These are phyloP conservation scores for Rallus limicola DNA, from an alignment of 2,113 vertebrate genomes.

Conservation along the genomic window DNA sequence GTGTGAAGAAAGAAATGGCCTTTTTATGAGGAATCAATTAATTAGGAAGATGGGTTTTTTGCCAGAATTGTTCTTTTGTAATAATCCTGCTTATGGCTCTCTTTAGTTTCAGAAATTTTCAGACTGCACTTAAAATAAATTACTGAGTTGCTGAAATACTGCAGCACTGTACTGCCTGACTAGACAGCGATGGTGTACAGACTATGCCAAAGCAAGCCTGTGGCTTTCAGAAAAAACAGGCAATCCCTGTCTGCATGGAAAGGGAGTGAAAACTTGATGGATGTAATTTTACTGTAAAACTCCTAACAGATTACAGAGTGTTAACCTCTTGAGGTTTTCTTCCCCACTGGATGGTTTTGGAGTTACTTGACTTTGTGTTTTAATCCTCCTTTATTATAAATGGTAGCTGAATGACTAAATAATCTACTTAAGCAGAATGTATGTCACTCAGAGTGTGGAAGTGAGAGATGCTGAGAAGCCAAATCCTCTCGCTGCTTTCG, in stretches of 20 bases:
- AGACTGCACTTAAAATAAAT: not conserved
- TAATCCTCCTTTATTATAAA: conserved; percentile 40
- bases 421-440: conserved; percentile 9
- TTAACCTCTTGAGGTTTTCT: conserved; percentile 4
- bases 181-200: not conserved
- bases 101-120: not conserved
- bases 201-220: not conserved
- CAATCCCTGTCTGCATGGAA: not conserved
- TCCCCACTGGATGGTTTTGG: not conserved
- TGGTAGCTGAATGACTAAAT: conserved; percentile 22
- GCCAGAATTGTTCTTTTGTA: not conserved
- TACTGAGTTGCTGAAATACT: not conserved
- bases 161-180: not conserved
- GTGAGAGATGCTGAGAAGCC: not conserved
- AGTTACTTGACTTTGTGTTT: conserved; percentile 14
- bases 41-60: not conserved
- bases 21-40: not conserved
- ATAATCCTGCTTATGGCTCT: not conserved
- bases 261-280: not conserved
- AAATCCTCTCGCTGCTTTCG: not conserved
- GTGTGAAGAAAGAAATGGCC: not conserved
- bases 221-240: not conserved
- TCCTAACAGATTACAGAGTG: not conserved
- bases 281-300: not conserved
- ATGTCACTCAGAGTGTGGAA: not conserved